These are phyloP conservation scores for Sinocyclocheilus anshuiensis DNA, from an alignment of 2,113 vertebrate genomes.

Conservation along the genomic window DNA sequence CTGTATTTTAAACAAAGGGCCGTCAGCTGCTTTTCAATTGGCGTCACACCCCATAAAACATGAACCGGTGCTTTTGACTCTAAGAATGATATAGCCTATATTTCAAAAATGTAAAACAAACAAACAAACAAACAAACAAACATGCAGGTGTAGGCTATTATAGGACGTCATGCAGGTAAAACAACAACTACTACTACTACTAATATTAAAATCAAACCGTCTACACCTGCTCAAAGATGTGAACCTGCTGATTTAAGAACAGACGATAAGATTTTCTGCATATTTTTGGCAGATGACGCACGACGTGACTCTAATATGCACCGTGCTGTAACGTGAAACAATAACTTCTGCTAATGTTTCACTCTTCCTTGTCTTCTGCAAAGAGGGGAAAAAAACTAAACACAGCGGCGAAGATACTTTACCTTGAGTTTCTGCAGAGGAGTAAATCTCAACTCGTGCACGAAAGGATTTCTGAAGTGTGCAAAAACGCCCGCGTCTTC, in stretches of 20 bases:
- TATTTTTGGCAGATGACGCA: neutral
- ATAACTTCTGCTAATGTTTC: neutral
- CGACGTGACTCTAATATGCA: neutral
- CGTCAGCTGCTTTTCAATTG: neutral
- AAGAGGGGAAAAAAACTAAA: neutral
- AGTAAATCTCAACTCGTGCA: slow-evolving; percentile 80
- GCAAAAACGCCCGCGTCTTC: slow-evolving; percentile 68
- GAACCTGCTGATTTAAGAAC: neutral
- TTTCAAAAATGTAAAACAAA: neutral
- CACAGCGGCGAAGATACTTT: slow-evolving; percentile 55
- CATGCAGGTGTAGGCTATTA: neutral
- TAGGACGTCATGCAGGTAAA: neutral
- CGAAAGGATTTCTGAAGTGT: slow-evolving; percentile 82
- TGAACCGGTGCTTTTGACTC: neutral
- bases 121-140: neutral
- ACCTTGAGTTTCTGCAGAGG: slow-evolving; percentile 84
- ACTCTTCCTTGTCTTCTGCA: neutral
- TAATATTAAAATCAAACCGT: neutral
- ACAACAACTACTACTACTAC: neutral
- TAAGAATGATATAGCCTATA: neutral
- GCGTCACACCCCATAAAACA: neutral
- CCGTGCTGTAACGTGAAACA: neutral
- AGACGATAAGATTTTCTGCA: neutral
- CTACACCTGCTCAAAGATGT: neutral
- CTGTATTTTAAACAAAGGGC: neutral